phyloP scores from a whole-genome alignment of 2,888 invertebrate species.

The Osmoderma eremita region DNA sequence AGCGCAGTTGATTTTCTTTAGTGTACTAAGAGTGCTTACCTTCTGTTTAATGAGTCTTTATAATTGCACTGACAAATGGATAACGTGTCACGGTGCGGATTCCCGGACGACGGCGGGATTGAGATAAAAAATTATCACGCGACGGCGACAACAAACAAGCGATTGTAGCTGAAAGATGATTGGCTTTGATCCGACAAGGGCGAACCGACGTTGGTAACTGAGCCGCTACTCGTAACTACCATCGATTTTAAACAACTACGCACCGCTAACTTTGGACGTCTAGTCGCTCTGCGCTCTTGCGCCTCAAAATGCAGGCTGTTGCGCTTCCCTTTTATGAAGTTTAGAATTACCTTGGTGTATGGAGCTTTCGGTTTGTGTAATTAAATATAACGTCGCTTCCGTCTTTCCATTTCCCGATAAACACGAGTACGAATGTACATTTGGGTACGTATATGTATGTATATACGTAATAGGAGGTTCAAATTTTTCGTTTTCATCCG shows the following conservation, averaged over 20 bases:
- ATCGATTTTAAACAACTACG: slow-evolving; percentile 60
- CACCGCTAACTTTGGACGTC: slow-evolving; percentile 48
- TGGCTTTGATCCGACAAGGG: slow-evolving; percentile 45
- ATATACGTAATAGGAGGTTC: not conserved
- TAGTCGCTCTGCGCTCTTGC: slow-evolving; percentile 52
- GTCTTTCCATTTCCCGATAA: not conserved
- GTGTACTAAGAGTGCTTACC: slow-evolving; percentile 31
- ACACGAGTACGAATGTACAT: not conserved
- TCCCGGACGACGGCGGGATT: slow-evolving; percentile 5
- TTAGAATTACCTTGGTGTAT: slow-evolving; percentile 46
- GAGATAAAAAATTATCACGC: slow-evolving; percentile 32
- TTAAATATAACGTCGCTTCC: slow-evolving; percentile 11
- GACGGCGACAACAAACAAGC: slow-evolving; percentile 33
- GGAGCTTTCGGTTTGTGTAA: slow-evolving; percentile 40
- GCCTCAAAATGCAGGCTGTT: slow-evolving; percentile 55
- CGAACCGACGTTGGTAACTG: slow-evolving; percentile 57
- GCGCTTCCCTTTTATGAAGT: slow-evolving; percentile 53
- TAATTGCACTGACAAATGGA: slow-evolving; percentile 34
- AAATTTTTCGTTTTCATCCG: slow-evolving; percentile 11
- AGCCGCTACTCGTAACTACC: slow-evolving; percentile 55
- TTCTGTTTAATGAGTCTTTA: slow-evolving; percentile 29
- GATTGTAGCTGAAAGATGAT: slow-evolving; percentile 31
- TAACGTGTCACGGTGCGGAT: slow-evolving; percentile 29
- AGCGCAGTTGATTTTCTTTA: slow-evolving; percentile 16
- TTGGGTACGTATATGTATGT: not conserved